These are phyloP conservation scores for Drosophila nasuta DNA, from an alignment of 1,140 invertebrate species.

Conservation along the genomic window DNA sequence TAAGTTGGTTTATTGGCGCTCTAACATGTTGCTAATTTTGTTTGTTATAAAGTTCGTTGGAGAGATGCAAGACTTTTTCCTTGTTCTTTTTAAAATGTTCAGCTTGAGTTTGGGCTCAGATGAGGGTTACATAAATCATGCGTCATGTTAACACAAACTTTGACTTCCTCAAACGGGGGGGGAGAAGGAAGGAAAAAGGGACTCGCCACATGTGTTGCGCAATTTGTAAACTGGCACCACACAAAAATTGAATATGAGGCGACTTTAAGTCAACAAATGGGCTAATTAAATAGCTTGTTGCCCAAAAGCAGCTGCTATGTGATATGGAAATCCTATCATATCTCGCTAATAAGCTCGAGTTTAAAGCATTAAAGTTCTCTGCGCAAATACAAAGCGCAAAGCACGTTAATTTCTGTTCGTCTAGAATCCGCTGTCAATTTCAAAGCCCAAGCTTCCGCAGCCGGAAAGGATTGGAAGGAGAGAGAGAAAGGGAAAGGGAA, in stretches of 20 bases:
- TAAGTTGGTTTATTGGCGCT: conserved; percentile 27
- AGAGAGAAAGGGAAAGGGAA: neutral
- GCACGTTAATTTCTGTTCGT: conserved; percentile 26
- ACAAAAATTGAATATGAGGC: neutral
- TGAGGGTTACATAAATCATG: conserved; percentile 71
- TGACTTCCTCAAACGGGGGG: conserved; percentile 21
- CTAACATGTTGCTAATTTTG: conserved; percentile 74
- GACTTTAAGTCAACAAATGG: conserved; percentile 10
- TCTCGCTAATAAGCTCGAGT: conserved; percentile 51
- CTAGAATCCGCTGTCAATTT: neutral
- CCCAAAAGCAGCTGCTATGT: no score
- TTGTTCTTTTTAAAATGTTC: conserved; percentile 27
- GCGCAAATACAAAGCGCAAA: conserved; percentile 55
- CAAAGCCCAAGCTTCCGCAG: no score
- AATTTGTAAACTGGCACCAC: conserved; percentile 37
- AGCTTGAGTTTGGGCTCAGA: conserved; percentile 7
- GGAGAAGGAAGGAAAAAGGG: neutral
- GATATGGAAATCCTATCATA: neutral
- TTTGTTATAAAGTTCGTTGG: conserved; percentile 65
- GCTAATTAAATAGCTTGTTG: conserved; percentile 47
- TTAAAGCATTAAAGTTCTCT: conserved; percentile 51
- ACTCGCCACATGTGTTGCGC: conserved; percentile 59
- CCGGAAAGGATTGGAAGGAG: no score
- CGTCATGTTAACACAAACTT: conserved; percentile 71
- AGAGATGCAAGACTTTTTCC: conserved; percentile 10